These are phyloP conservation scores for Calvadosia cruxmelitensis DNA, from an alignment of 30 jellyfish, hydroid and myxozoan genomes.

Conservation along the genomic window DNA sequence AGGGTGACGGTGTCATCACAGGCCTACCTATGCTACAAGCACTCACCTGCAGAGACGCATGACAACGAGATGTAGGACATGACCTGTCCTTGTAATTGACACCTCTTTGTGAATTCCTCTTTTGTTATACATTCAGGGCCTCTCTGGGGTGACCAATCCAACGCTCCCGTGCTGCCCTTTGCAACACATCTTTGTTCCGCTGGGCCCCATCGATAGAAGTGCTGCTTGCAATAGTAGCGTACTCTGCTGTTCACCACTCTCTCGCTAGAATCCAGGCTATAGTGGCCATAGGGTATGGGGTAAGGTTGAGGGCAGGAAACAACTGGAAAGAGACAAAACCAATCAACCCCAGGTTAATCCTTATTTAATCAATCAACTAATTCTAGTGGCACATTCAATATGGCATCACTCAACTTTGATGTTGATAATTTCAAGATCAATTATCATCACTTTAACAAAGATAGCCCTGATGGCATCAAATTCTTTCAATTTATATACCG, in stretches of 20 bases:
- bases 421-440: too few species aligned
- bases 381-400: too few species aligned
- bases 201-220: neutral
- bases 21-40: too few species aligned
- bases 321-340: too few species aligned
- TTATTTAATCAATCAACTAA: too few species aligned
- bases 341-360: too few species aligned
- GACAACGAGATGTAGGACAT: neutral
- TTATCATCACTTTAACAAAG: too few species aligned
- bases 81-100: neutral
- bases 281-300: neutral
- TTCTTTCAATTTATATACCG: too few species aligned
- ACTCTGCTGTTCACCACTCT: neutral
- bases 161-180: neutral
- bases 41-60: neutral
- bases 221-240: conserved; percentile 2
- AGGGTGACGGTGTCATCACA: too few species aligned
- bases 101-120: neutral
- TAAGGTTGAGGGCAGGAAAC: neutral
- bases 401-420: too few species aligned
- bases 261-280: neutral
- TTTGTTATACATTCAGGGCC: neutral
- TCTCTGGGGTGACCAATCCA: neutral
- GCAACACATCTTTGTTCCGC: neutral
- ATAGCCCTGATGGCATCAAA: too few species aligned